Conservation (phyloP, 2,113 vertebrate genomes). For the Cervus canadensis region DNA sequence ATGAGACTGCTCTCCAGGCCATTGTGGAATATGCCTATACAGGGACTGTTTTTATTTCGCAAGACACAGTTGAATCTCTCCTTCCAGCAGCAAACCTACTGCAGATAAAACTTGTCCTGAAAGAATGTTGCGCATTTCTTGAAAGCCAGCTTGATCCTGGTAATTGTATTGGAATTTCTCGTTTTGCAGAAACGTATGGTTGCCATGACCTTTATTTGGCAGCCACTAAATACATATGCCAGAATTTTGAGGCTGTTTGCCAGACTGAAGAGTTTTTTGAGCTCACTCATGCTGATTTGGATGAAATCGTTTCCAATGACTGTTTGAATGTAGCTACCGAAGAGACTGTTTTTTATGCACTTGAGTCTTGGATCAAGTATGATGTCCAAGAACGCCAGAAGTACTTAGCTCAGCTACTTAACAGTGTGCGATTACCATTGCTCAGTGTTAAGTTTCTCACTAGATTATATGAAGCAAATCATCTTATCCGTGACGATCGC, state of each 20-base stretch:
- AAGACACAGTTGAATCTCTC: slow-evolving; percentile 96
- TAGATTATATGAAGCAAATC: slow-evolving; percentile 96
- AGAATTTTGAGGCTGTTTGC: slow-evolving; percentile 97
- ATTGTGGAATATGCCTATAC: slow-evolving; percentile 99
- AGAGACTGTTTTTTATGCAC: slow-evolving; percentile 94
- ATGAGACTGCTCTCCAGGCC: slow-evolving; percentile 94
- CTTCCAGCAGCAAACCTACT: slow-evolving; percentile 98
- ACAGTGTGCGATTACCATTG: slow-evolving; percentile 94
- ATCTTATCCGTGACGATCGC: slow-evolving; percentile 97
- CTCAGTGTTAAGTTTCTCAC: slow-evolving; percentile 98
- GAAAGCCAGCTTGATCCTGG: slow-evolving; percentile 96
- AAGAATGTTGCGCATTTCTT: slow-evolving; percentile 97
- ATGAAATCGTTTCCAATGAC: slow-evolving; percentile 97
- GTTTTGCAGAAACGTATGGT: slow-evolving; percentile 97
- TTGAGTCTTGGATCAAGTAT: slow-evolving; percentile 98
- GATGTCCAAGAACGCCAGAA: slow-evolving; percentile 95
- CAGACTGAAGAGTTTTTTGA: slow-evolving; percentile 97
- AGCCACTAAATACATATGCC: slow-evolving; percentile 95
- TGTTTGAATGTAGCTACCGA: slow-evolving; percentile 96
- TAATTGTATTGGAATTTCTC: slow-evolving; percentile 98
- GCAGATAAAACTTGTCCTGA: slow-evolving; percentile 95
- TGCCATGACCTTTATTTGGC: slow-evolving; percentile 96
- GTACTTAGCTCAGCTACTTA: slow-evolving; percentile 92
- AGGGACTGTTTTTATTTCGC: slow-evolving; percentile 95
- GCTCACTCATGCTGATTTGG: slow-evolving; percentile 91